Conservation (phyloP, 2,113 vertebrate species). For the rat (Rattus norvegicus) region DNA sequence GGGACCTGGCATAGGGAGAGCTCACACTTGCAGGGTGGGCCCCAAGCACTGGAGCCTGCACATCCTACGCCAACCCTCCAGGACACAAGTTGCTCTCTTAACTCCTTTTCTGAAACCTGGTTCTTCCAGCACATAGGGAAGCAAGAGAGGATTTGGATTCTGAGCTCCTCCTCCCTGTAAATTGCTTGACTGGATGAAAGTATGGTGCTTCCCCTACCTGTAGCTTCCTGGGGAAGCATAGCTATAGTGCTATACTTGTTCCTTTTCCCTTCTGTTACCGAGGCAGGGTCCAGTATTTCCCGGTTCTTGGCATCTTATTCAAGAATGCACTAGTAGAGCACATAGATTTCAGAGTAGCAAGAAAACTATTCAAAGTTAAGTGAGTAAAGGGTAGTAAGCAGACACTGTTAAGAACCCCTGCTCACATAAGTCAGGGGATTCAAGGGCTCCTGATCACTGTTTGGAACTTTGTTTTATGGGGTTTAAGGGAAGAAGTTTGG, state of each 20-base stretch:
- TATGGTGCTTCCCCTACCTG: not conserved
- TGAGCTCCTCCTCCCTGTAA: not conserved
- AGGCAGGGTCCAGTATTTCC: not conserved
- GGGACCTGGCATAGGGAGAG: not conserved
- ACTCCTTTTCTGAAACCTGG: not conserved
- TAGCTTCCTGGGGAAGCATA: not conserved
- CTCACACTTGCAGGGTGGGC: not conserved
- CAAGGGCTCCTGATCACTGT: not conserved
- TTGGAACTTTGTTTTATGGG: not conserved
- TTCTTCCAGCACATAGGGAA: not conserved
- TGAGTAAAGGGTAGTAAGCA: not conserved
- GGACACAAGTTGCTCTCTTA: not conserved
- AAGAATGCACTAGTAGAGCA: not conserved
- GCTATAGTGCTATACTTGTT: fast-evolving
- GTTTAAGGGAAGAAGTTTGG: not conserved
- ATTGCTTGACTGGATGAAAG: not conserved
- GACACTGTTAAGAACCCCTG: not conserved
- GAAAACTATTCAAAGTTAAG: not conserved
- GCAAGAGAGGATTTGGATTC: not conserved
- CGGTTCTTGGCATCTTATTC: not conserved
- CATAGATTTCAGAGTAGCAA: not conserved
- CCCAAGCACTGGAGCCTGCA: not conserved
- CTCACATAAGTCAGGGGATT: too few relatives aligned
- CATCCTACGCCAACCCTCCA: too few relatives aligned
- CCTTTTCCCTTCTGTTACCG: not conserved